Evolutionary conservation across 1,140 invertebrate genomes (phyloP).

Genomic region (Laupala kohalensis): DNA sequence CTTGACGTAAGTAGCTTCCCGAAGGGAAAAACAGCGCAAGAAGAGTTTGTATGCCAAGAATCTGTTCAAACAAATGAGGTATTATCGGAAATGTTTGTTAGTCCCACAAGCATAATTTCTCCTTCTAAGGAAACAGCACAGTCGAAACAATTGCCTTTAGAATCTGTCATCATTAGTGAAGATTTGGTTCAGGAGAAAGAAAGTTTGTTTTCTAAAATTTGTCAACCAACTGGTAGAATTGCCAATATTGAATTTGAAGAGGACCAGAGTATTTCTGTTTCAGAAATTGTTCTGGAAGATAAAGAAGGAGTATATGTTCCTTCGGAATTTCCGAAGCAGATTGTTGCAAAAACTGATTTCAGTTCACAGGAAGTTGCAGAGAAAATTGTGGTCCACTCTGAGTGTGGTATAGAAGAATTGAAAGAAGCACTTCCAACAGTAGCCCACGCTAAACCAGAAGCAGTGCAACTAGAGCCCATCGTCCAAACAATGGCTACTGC

Average conservation of each 20-base stretch:
- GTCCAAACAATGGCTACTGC: slow-evolving; percentile 26
- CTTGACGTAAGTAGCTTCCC: slow-evolving; percentile 25
- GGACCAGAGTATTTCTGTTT: slow-evolving; percentile 26
- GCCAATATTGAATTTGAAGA: slow-evolving; percentile 27
- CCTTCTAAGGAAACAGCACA: slow-evolving; percentile 15
- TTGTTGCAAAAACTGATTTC: slow-evolving; percentile 17
- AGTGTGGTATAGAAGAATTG: slow-evolving; percentile 23
- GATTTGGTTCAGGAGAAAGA: slow-evolving; percentile 21
- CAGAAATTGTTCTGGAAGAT: slow-evolving; percentile 28
- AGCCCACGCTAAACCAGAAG: slow-evolving; percentile 23
- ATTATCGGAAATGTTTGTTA: slow-evolving; percentile 12
- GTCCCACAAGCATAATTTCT: not conserved
- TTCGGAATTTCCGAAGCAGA: slow-evolving; percentile 13
- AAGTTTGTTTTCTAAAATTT: slow-evolving; percentile 22
- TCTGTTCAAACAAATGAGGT: slow-evolving; percentile 14
- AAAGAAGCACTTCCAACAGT: slow-evolving; percentile 3
- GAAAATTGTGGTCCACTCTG: slow-evolving; percentile 25
- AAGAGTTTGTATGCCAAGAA: slow-evolving; percentile 16
- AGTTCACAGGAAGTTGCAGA: slow-evolving; percentile 27
- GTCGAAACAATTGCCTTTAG: slow-evolving; percentile 17
- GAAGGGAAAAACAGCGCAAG: slow-evolving; percentile 23
- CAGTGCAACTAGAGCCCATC: slow-evolving; percentile 27
- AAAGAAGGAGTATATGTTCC: slow-evolving; percentile 31
- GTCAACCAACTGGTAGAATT: slow-evolving; percentile 21
- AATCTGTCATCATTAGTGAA: slow-evolving; percentile 31